These are phyloP conservation scores for Eleginops maclovinus DNA, from an alignment of 2,113 vertebrate genomes.

Conservation along the genomic window DNA sequence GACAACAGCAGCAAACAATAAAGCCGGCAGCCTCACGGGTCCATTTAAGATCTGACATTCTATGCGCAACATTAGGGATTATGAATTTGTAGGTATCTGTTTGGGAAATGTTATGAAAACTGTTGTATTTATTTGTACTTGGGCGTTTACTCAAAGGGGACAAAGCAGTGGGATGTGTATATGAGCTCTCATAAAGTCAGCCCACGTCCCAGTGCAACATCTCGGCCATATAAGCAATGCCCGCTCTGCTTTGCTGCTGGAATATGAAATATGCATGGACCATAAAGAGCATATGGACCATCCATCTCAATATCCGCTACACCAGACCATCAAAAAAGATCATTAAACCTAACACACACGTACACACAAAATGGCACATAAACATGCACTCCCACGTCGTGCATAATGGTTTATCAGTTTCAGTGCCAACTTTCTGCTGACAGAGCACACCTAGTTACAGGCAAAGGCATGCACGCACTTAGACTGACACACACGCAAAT, in stretches of 20 bases:
- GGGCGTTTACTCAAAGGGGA: conserved; percentile 68
- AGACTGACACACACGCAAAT: conserved; percentile 1
- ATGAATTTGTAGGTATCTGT: conserved; percentile 54
- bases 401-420: conserved; percentile 79
- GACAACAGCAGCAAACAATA: conserved; percentile 9
- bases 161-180: conserved; percentile 66
- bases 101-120: conserved; percentile 34
- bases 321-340: conserved; percentile 77
- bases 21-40: conserved; percentile 26
- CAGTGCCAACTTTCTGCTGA: conserved; percentile 75
- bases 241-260: conserved; percentile 71
- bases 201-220: conserved; percentile 76
- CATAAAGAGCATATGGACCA: conserved; percentile 84
- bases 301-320: conserved; percentile 81
- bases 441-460: conserved; percentile 55
- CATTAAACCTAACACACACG: conserved; percentile 71
- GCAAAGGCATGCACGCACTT: conserved; percentile 9
- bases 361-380: conserved; percentile 72
- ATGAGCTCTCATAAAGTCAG: conserved; percentile 76
- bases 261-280: conserved; percentile 83
- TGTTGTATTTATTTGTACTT: conserved; percentile 61
- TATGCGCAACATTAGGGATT: conserved; percentile 53
- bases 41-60: conserved; percentile 39
- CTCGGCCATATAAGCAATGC: conserved; percentile 75
- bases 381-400: conserved; percentile 73